Conservation (phyloP, 2,888 invertebrate species). For the Netelia melanura region DNA sequence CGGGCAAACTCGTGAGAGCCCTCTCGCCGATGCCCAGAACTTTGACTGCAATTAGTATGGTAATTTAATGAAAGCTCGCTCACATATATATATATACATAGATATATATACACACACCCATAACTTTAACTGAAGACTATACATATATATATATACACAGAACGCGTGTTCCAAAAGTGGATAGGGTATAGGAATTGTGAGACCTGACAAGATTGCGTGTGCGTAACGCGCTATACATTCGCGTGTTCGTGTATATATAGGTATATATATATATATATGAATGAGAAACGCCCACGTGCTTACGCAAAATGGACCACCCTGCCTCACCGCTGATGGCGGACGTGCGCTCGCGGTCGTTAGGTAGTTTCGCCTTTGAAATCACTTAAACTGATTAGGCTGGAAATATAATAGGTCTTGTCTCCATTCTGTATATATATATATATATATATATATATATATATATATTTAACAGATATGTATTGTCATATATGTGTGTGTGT, state of each 20-base stretch:
- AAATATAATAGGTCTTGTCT: slow-evolving; percentile 67
- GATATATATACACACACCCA: neutral
- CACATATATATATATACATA: neutral
- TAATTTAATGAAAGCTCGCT: slow-evolving; percentile 72
- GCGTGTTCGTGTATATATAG: slow-evolving; percentile 5
- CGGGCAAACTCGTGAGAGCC: slow-evolving; percentile 29
- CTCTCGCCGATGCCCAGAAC: slow-evolving; percentile 68
- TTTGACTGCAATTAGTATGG: slow-evolving; percentile 80
- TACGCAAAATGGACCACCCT: slow-evolving; percentile 70
- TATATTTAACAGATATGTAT: neutral
- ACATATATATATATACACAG: neutral
- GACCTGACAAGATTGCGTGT: slow-evolving; percentile 56
- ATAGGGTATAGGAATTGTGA: slow-evolving; percentile 25
- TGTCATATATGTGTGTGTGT: neutral
- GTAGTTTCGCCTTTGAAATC: slow-evolving; percentile 76
- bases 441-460: slow-evolving; percentile 17
- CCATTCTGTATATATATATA: slow-evolving; percentile 30
- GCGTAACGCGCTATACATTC: slow-evolving; percentile 62
- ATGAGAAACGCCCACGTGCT: slow-evolving; percentile 59
- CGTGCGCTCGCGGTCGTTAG: slow-evolving; percentile 59
- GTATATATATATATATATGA: neutral
- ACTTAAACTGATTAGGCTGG: slow-evolving; percentile 81
- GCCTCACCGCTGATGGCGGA: slow-evolving; percentile 35
- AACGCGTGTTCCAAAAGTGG: slow-evolving; percentile 17
- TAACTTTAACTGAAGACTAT: neutral